Evolutionary conservation across 2,113 vertebrate species (phyloP).

Genomic region (Zeus faber): DNA sequence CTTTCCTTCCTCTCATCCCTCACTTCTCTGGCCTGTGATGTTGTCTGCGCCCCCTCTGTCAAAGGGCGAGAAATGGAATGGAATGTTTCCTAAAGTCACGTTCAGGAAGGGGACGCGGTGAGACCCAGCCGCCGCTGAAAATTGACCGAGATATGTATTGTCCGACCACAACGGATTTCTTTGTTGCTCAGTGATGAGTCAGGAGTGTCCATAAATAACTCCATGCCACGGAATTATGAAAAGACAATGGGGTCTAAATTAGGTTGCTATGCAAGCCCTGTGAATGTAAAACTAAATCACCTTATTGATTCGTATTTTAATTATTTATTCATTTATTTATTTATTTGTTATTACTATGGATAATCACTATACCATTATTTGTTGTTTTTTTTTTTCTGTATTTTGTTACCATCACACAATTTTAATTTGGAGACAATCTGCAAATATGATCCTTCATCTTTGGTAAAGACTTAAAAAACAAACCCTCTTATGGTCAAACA

Average conservation of each 20-base stretch:
- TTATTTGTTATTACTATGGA: too few species aligned
- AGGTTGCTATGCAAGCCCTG: background rate
- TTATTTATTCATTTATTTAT: too few species aligned
- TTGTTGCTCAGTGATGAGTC: conserved; percentile 47
- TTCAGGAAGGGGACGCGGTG: conserved; percentile 31
- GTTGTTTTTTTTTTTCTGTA: too few species aligned
- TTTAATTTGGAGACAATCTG: too few species aligned
- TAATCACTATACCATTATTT: too few species aligned
- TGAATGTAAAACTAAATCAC: too few species aligned
- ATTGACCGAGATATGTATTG: conserved; percentile 6
- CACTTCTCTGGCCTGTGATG: too few species aligned
- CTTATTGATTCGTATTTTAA: too few species aligned
- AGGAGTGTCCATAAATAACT: conserved; percentile 9
- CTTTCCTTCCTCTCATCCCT: background rate
- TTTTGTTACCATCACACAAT: too few species aligned
- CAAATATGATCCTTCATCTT: too few species aligned
- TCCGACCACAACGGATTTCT: conserved; percentile 7
- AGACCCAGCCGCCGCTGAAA: background rate
- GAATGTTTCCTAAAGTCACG: conserved; percentile 13
- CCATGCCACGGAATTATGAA: background rate
- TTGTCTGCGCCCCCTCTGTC: background rate
- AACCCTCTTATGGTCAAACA: too few species aligned
- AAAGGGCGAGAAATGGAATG: background rate
- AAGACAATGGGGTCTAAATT: background rate
- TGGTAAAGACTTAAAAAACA: too few species aligned